Evolutionary conservation across 2,888 invertebrate species (phyloP).

Genomic region (Mythimna pallens): DNA sequence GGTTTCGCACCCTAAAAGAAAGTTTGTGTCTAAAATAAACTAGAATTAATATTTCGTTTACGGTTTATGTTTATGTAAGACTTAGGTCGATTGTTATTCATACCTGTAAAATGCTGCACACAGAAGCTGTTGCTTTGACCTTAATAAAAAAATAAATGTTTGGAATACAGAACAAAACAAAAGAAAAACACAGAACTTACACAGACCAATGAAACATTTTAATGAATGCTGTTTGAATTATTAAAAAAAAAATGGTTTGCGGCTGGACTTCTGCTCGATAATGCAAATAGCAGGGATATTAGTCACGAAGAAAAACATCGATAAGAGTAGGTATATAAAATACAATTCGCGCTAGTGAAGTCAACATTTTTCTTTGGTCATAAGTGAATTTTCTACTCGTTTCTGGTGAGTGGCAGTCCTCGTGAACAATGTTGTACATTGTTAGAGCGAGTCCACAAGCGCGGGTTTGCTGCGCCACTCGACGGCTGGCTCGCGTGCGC

Average conservation of each 20-base stretch:
- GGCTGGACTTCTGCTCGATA: no score
- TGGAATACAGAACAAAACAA: no score
- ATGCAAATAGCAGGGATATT: no score
- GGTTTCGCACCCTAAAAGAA: no score
- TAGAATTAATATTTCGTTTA: background rate
- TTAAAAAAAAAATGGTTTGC: no score
- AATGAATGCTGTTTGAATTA: no score
- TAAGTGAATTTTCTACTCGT: background rate
- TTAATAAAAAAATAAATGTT: no score
- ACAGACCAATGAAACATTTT: background rate
- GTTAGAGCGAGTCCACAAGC: conserved; percentile 34
- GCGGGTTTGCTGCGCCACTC: conserved; percentile 34
- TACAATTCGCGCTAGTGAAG: background rate
- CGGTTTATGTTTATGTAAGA: no score
- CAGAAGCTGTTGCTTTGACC: background rate
- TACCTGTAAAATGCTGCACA: no score
- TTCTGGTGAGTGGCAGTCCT: background rate
- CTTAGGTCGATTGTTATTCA: no score
- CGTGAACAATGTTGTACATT: conserved; percentile 40
- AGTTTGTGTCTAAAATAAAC: conserved; percentile 1
- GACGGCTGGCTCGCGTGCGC: conserved; percentile 22
- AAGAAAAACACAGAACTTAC: conserved; percentile 3
- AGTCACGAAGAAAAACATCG: background rate
- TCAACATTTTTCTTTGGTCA: background rate
- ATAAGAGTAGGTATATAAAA: background rate